phyloP scores from a whole-genome alignment of 2,113 vertebrate species.

The Tetrax tetrax region DNA sequence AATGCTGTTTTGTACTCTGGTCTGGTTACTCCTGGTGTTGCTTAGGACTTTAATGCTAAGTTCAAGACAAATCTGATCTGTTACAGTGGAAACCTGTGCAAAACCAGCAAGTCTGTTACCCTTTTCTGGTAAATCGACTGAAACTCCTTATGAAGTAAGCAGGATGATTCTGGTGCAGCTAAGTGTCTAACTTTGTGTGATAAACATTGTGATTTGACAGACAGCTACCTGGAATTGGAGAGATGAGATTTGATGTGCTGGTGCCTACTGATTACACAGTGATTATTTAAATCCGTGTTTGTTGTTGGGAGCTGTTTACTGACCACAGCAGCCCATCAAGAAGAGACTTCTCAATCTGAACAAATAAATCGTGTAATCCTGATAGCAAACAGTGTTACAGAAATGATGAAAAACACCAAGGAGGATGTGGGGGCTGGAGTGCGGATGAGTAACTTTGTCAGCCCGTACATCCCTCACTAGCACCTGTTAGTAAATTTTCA shows the following conservation, averaged over 20 bases:
- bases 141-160: not conserved
- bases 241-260: slow-evolving; percentile 30
- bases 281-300: slow-evolving; percentile 76
- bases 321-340: slow-evolving; percentile 61
- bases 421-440: not conserved
- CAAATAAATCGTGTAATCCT: slow-evolving; percentile 65
- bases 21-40: not conserved
- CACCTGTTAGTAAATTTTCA: not conserved
- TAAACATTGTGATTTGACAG: not conserved
- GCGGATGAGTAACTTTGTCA: not conserved
- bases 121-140: not conserved
- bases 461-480: not conserved
- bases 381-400: slow-evolving; percentile 64
- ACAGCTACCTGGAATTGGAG: slow-evolving; percentile 59
- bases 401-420: slow-evolving; percentile 50
- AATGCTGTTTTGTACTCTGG: not conserved
- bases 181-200: not conserved
- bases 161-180: not conserved
- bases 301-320: slow-evolving; percentile 62
- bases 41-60: not conserved
- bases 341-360: slow-evolving; percentile 62
- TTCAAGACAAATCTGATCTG: not conserved
- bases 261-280: slow-evolving; percentile 73
- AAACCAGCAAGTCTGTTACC: not conserved
- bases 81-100: not conserved